These are phyloP conservation scores for Teleogryllus oceanicus DNA, from an alignment of 2,888 invertebrate species.

Conservation along the genomic window DNA sequence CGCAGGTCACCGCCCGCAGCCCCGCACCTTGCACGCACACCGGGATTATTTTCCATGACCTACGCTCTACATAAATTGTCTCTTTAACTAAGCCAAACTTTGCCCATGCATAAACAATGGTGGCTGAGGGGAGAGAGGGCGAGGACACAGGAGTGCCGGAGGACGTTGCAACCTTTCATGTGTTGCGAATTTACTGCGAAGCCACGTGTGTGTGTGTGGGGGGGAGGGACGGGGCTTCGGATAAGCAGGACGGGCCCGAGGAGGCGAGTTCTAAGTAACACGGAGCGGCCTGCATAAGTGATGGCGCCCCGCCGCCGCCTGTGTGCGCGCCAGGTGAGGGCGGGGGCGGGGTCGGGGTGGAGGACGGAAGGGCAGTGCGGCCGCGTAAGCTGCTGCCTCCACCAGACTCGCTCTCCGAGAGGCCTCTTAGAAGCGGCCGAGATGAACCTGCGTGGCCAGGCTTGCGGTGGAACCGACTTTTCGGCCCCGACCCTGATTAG, in stretches of 20 bases:
- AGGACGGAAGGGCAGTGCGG: background rate
- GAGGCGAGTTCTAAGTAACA: background rate
- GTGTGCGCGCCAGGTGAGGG: background rate
- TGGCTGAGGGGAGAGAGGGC: background rate
- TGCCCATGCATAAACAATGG: constrained; percentile 8
- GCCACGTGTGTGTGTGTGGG: background rate
- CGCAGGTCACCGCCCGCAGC: background rate
- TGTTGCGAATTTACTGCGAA: too few relatives aligned
- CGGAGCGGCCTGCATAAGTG: constrained; percentile 6
- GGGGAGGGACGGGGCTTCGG: background rate
- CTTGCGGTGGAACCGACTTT: too few relatives aligned
- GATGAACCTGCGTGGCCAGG: too few relatives aligned
- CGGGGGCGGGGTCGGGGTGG: background rate
- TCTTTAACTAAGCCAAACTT: background rate
- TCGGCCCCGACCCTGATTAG: too few relatives aligned
- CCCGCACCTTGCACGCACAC: background rate
- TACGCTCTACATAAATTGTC: background rate
- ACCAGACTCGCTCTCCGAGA: background rate
- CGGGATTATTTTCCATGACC: constrained; percentile 7
- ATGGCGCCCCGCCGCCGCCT: background rate
- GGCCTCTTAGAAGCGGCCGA: too few relatives aligned
- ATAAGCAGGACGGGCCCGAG: background rate
- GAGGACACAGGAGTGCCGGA: too few relatives aligned
- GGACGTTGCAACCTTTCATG: too few relatives aligned
- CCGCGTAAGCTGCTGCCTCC: background rate